phyloP scores from a whole-genome alignment of 2,797 vertebrate species.

The Apogon talboti region DNA sequence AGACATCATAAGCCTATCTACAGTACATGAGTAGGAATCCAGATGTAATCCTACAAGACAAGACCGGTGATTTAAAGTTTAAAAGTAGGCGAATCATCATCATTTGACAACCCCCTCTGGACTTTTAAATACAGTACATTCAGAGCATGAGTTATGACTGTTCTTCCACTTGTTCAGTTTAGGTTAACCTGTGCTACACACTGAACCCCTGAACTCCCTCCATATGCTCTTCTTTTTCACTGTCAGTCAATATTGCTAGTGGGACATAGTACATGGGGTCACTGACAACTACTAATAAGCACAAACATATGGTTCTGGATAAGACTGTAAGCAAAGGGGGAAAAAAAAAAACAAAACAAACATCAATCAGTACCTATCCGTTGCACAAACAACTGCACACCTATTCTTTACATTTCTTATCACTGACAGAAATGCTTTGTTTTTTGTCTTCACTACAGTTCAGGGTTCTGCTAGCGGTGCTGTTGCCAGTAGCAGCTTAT shows the following conservation, averaged over 20 bases:
- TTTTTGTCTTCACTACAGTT: conserved; percentile 33
- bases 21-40: not conserved
- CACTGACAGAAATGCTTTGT: not conserved
- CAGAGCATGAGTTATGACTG: conserved; percentile 11
- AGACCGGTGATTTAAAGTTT: conserved; percentile 10
- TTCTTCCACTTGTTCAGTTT: not conserved
- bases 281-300: not conserved
- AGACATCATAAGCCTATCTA: not conserved
- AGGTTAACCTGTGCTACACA: conserved; percentile 17
- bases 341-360: not conserved
- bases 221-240: not conserved
- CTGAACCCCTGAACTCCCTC: conserved; percentile 4
- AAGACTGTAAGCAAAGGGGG: not conserved
- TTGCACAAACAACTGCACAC: accelerated
- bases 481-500: conserved; percentile 41
- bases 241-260: not conserved
- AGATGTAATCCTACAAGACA: conserved; percentile 1
- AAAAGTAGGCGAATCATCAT: not conserved
- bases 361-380: not conserved
- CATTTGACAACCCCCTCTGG: conserved; percentile 4
- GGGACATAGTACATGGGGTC: not conserved
- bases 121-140: conserved; percentile 2
- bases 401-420: not conserved
- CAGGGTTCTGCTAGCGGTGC: conserved; percentile 28
- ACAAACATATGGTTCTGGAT: not conserved